These are phyloP conservation scores for Dufourea novaeangliae DNA, from an alignment of 1,140 invertebrate genomes.

Conservation along the genomic window DNA sequence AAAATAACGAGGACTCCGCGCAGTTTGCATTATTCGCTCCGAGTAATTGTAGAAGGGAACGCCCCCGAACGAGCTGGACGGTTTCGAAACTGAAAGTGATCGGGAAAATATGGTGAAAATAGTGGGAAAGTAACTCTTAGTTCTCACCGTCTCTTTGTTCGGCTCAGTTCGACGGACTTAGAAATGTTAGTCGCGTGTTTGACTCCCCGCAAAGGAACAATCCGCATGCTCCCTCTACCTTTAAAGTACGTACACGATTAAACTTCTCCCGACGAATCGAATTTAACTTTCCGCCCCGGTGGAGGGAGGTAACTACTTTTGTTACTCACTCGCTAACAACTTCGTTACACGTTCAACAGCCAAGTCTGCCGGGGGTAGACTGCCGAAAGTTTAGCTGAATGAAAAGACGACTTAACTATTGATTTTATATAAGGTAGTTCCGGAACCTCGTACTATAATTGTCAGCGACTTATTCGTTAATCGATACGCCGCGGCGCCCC, in stretches of 20 bases:
- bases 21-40: too few relatives aligned
- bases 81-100: not conserved
- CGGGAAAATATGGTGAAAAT: not conserved
- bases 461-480: conserved; percentile 16
- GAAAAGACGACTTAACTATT: conserved; percentile 61
- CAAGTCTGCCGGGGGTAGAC: conserved; percentile 47
- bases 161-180: conserved; percentile 45
- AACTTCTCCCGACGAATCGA: conserved; percentile 77
- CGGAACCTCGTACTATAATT: conserved; percentile 34
- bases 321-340: conserved; percentile 69
- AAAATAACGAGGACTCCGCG: too few relatives aligned
- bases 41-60: not conserved
- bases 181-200: conserved; percentile 65
- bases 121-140: not conserved
- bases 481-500: too few relatives aligned
- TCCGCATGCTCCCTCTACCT: conserved; percentile 55
- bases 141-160: conserved; percentile 49
- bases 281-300: conserved; percentile 76
- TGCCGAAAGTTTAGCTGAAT: conserved; percentile 53
- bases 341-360: conserved; percentile 68
- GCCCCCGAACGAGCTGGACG: not conserved
- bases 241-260: conserved; percentile 74
- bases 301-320: conserved; percentile 75
- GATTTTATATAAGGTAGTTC: conserved; percentile 44
- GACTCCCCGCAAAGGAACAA: conserved; percentile 67